Evolutionary conservation across 2,113 vertebrate species (phyloP), one percentile per base, ranked within the genome.

Genomic region (Dinomys branickii): DNA sequence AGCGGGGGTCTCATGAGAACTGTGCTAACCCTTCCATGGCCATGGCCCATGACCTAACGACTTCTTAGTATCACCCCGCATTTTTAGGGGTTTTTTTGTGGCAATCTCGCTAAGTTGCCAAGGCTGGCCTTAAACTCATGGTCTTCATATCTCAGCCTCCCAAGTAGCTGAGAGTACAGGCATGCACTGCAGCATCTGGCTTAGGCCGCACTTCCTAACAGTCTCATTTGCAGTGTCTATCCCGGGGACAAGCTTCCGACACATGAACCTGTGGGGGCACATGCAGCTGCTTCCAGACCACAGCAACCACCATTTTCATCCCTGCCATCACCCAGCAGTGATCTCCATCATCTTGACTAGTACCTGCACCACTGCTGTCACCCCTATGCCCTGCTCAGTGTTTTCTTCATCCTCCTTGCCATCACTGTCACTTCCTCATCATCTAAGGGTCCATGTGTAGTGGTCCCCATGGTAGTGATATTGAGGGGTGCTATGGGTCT

Each of bases 401-500:
- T n/a, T n/a, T n/a, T n/a, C n/a, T n/a, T n/a, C n/a, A n/a, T n/a
- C n/a, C n/a, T n/a, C n/a, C n/a, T n/a, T n/a, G 2, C 41, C 38
- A 13, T 3, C 67, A 33, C 1, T 56, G n/a, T 1, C 80, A n/a
- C 20, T 41, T 1, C 13, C 14, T 0, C 56, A 54, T 10, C 9
- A n/a, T 3, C n/a, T 47, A 7, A 28, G 47, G 22, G 73, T 28
- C 28, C 75, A 30, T 1, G 26, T 78, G 44, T 50, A 26, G 44
- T 50, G 44, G 75, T 17, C 44, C 13, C 24, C 47, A 9, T 78
- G 44, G 41, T 50, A 77, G 44, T 50, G 75, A 17, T 44, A 17
- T 26, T 17, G 28, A 50, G 16, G 44, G 14, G 26, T 50, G 14
- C 73, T 47, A 11, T 44, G 73, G 44, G 44, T 26, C 73, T 77